Percentiles rank a stretch among this genome's conserved stretches.
Evolutionary conservation across 2,113 vertebrate genomes (phyloP).

Genomic region (Excalfactoria chinensis): DNA sequence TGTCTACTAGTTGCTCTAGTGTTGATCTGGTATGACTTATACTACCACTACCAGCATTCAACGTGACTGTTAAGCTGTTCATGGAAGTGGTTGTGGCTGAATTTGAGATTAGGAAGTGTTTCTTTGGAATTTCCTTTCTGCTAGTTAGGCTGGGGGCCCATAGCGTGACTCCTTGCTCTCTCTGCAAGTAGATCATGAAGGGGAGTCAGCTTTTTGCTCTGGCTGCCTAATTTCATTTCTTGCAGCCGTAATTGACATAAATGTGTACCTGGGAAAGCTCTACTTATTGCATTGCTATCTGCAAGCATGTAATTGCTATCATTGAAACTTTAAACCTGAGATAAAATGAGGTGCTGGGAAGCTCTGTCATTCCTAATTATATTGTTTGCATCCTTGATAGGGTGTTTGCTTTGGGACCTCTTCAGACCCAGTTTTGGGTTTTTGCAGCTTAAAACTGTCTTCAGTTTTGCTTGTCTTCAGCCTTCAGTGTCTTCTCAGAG

Average conservation of each 20-base stretch:
- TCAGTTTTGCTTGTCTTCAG: background rate
- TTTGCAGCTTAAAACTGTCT: background rate
- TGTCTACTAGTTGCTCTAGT: background rate
- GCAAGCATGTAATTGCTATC: background rate
- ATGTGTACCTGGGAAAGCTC: slow-evolving; percentile 8
- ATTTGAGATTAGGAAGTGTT: background rate
- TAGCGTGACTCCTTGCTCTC: background rate
- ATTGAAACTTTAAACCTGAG: background rate
- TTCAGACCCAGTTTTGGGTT: background rate
- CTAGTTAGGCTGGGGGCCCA: background rate
- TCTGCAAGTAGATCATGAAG: background rate
- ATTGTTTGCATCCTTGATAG: background rate
- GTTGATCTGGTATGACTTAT: accelerated
- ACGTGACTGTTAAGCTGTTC: background rate
- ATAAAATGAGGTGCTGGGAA: background rate
- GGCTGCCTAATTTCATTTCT: background rate
- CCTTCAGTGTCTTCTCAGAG: background rate
- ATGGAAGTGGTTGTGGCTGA: background rate
- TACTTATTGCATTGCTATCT: background rate
- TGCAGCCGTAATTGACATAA: background rate
- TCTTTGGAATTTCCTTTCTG: background rate
- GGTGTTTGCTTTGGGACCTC: background rate
- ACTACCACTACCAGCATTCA: accelerated
- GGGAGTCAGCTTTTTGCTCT: background rate
- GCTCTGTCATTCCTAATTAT: background rate